Evolutionary conservation across 2,113 vertebrate species (phyloP).

Genomic region (Zapus hudsonius): DNA sequence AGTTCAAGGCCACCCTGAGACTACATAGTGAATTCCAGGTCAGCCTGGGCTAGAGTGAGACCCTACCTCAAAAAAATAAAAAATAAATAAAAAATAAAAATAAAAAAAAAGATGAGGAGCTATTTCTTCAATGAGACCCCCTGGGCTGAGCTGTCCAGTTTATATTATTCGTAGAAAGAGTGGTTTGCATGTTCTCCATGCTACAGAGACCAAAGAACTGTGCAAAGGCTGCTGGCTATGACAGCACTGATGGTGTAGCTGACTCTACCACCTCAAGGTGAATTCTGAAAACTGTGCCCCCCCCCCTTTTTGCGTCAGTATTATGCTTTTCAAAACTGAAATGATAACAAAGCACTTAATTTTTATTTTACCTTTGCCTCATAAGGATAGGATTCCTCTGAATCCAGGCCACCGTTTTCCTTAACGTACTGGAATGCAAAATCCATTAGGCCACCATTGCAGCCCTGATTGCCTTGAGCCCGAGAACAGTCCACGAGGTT

Average conservation of each 20-base stretch:
- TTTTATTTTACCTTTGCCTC: conserved; percentile 86
- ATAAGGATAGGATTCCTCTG: conserved; percentile 94
- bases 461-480: conserved; percentile 93
- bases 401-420: conserved; percentile 93
- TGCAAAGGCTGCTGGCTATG: background rate
- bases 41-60: no score
- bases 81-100: no score
- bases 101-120: background rate
- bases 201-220: background rate
- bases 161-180: background rate
- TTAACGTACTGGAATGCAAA: conserved; percentile 93
- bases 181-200: background rate
- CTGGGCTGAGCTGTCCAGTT: background rate
- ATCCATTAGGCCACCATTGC: conserved; percentile 96
- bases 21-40: no score
- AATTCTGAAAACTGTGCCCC: conserved; percentile 25
- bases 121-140: background rate
- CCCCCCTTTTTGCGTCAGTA: background rate
- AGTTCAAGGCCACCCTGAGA: no score
- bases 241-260: background rate
- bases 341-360: background rate
- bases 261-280: background rate
- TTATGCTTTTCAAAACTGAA: background rate
- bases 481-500: conserved; percentile 96
- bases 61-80: no score